Evolutionary conservation across 2,113 vertebrate species (phyloP).

Genomic region (Galeopterus variegatus): DNA sequence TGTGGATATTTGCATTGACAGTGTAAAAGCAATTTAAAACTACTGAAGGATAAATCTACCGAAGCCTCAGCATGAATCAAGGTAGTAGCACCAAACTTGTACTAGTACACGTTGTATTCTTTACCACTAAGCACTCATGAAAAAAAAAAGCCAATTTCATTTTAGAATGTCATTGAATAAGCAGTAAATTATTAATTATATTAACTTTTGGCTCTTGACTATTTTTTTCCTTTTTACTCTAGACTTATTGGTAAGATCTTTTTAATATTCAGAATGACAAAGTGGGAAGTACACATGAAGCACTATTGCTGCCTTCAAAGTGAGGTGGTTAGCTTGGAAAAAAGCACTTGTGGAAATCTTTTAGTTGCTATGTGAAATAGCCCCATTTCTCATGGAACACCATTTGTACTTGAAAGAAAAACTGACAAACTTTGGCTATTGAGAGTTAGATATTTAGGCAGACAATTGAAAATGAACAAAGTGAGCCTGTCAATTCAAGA

Average conservation of each 20-base stretch:
- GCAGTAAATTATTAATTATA: neutral
- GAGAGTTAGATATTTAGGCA: neutral
- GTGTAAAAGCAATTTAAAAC: neutral
- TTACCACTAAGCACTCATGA: neutral
- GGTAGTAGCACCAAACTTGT: neutral
- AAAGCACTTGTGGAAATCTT: neutral
- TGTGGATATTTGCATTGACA: neutral
- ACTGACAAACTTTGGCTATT: neutral
- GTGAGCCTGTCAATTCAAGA: neutral
- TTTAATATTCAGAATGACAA: neutral
- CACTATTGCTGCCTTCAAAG: neutral
- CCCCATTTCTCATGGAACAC: neutral
- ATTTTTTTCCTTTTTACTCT: too few species aligned
- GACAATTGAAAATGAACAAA: slow-evolving; percentile 1
- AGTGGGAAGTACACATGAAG: neutral
- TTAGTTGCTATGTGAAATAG: neutral
- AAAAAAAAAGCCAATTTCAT: slow-evolving; percentile 4
- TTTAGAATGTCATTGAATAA: slow-evolving; percentile 16
- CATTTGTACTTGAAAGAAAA: slow-evolving; percentile 8
- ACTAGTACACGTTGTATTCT: neutral
- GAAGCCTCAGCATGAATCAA: neutral
- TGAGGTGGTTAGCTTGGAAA: neutral
- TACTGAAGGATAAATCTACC: neutral
- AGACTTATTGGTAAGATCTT: too few species aligned
- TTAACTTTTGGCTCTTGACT: neutral